Evolutionary conservation across 1,140 invertebrate species (phyloP).

Genomic region (Megalonaias nervosa): DNA sequence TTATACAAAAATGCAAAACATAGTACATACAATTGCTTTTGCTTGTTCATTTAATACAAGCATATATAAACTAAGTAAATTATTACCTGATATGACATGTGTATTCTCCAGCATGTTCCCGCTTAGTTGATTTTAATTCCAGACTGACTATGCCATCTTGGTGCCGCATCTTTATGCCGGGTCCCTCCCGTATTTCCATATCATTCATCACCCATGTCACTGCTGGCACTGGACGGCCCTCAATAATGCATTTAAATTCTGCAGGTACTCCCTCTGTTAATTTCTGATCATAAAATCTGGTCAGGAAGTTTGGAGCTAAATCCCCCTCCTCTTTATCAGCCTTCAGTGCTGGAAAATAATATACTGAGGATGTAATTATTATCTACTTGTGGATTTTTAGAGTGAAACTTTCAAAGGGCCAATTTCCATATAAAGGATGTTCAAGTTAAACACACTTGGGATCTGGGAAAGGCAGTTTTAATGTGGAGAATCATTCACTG

Average conservation of each 20-base stretch:
- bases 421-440: too few species aligned
- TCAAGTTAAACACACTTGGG: too few species aligned
- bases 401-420: too few species aligned
- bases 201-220: conserved; percentile 62
- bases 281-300: conserved; percentile 62
- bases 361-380: background rate
- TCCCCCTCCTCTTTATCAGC: conserved; percentile 51
- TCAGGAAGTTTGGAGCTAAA: conserved; percentile 59
- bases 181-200: conserved; percentile 44
- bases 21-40: too few species aligned
- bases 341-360: conserved; percentile 44
- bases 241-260: conserved; percentile 61
- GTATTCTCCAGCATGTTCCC: conserved; percentile 65
- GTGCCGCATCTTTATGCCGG: conserved; percentile 45
- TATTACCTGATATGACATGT: conserved; percentile 55
- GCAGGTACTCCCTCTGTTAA: conserved; percentile 56
- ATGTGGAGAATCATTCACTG: too few species aligned
- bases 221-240: conserved; percentile 55
- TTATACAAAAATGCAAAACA: too few species aligned
- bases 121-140: conserved; percentile 58
- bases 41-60: too few species aligned
- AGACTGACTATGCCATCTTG: conserved; percentile 58
- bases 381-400: background rate
- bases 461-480: too few species aligned
- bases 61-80: background rate